Conservation (phyloP, 2,888 invertebrate genomes). For the Dioctria rufipes region DNA sequence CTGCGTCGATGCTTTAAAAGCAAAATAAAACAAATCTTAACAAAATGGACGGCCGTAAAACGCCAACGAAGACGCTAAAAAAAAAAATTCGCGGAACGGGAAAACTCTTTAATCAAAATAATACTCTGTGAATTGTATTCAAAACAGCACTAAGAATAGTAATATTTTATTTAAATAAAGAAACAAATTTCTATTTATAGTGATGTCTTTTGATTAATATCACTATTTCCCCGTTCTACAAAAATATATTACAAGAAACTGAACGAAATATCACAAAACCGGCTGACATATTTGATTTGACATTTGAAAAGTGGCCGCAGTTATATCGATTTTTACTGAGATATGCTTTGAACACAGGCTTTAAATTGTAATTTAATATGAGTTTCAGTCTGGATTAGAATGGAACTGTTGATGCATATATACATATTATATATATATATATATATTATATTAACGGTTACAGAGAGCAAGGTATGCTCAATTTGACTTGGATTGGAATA, state of each 20-base stretch:
- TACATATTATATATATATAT: too few species aligned
- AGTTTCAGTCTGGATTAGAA: too few species aligned
- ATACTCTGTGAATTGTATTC: not conserved
- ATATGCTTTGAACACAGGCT: too few species aligned
- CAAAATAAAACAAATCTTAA: constrained; percentile 41
- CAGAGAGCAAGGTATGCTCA: too few species aligned
- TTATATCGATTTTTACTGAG: not conserved
- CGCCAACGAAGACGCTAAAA: constrained; percentile 8
- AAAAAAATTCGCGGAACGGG: not conserved
- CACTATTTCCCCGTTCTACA: not conserved
- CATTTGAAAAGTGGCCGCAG: not conserved
- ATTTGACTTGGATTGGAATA: too few species aligned
- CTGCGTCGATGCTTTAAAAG: constrained; percentile 30
- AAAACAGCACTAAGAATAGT: not conserved
- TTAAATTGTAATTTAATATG: too few species aligned
- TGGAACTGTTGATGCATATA: too few species aligned
- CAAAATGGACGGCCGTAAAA: constrained; percentile 42
- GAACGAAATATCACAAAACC: not conserved
- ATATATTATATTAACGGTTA: too few species aligned
- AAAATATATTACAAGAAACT: not conserved
- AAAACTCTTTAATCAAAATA: not conserved
- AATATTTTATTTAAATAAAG: not conserved
- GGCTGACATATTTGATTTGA: not conserved
- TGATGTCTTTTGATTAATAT: constrained; percentile 16
- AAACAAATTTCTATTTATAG: not conserved